A percentile compares a stretch with the other conserved stretches of the same genome.
Evolutionary conservation across 2,113 vertebrate genomes (phyloP).

Genomic region (Eurypyga helias): DNA sequence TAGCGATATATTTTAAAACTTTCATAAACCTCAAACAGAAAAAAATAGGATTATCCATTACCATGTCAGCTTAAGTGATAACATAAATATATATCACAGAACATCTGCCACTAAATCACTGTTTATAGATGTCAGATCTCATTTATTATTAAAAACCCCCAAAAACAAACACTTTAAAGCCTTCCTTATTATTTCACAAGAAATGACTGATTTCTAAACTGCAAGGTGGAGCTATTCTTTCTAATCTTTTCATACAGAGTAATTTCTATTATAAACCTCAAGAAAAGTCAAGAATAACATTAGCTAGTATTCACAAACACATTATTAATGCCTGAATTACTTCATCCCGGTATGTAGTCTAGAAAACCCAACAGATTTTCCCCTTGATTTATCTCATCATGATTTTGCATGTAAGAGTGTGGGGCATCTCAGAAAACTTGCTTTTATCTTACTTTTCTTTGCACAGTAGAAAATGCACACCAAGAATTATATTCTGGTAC

Average conservation of each 20-base stretch:
- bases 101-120: slow-evolving; percentile 64
- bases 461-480: neutral
- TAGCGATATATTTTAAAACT: slow-evolving; percentile 30
- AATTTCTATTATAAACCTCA: neutral
- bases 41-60: slow-evolving; percentile 47
- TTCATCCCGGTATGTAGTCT: neutral
- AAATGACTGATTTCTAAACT: slow-evolving; percentile 3
- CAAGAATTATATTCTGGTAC: neutral
- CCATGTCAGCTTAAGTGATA: slow-evolving; percentile 52
- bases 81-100: slow-evolving; percentile 65
- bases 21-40: slow-evolving; percentile 35
- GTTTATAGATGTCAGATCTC: slow-evolving; percentile 61
- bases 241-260: neutral
- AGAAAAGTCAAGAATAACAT: neutral
- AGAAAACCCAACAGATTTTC: neutral
- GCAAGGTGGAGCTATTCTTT: neutral
- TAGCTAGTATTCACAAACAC: neutral
- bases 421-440: neutral
- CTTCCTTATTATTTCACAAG: slow-evolving; percentile 13
- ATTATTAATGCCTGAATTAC: neutral
- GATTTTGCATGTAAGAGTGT: neutral
- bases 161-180: slow-evolving; percentile 21
- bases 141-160: slow-evolving; percentile 45
- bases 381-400: slow-evolving; percentile 12
- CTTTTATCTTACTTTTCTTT: neutral